phyloP scores from a whole-genome alignment of 2,888 invertebrate species.

The Euplagia quadripunctaria region DNA sequence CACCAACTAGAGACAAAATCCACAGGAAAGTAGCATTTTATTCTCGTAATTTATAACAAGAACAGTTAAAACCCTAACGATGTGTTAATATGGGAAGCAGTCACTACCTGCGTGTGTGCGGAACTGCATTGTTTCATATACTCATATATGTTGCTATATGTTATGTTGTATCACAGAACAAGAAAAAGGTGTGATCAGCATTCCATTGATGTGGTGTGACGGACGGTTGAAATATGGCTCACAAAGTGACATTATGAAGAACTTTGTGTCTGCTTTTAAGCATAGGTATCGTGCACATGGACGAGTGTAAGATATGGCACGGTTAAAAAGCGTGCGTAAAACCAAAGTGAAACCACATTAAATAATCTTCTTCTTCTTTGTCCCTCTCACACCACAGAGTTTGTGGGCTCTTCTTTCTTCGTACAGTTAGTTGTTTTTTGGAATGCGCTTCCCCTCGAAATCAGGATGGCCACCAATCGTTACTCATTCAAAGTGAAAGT shows the following conservation, averaged over 20 bases:
- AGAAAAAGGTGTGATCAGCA: neutral
- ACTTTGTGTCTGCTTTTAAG: too few species aligned
- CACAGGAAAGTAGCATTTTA: neutral
- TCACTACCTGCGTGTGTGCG: neutral
- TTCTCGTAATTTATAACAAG: neutral
- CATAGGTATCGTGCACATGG: too few species aligned
- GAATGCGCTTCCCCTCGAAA: too few species aligned
- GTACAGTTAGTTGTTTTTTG: too few species aligned
- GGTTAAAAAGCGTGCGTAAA: too few species aligned
- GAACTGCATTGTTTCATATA: slow-evolving; percentile 7
- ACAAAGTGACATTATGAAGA: neutral
- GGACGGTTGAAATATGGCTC: neutral
- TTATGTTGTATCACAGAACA: neutral
- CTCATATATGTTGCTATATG: neutral
- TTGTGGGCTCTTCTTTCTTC: too few species aligned
- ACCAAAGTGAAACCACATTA: too few species aligned
- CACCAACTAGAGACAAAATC: neutral
- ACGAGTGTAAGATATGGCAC: too few species aligned
- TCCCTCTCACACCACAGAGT: too few species aligned
- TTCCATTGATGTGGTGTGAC: neutral
- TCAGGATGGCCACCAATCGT: too few species aligned
- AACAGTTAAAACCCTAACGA: neutral
- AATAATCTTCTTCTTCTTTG: too few species aligned
- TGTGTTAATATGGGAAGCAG: slow-evolving; percentile 7
- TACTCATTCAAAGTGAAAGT: too few species aligned